Percentiles rank a stretch among this genome's conserved stretches.
These are phyloP conservation scores for Hypena proboscidalis DNA, from an alignment of 2,888 invertebrate species.

Conservation along the genomic window DNA sequence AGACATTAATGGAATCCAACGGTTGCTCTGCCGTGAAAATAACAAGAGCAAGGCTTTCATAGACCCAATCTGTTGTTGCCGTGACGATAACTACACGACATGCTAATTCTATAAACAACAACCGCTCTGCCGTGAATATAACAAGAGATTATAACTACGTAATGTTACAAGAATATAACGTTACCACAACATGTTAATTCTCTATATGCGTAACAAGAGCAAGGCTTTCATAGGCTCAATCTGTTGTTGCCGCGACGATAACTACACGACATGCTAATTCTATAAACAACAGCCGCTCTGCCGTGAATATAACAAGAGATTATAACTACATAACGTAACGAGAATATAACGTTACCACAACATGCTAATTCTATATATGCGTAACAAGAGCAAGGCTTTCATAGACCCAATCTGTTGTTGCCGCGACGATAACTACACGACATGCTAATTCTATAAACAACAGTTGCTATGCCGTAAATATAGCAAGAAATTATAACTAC, in stretches of 20 bases:
- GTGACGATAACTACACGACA: conserved; percentile 54
- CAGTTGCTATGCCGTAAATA: conserved; percentile 21
- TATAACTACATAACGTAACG: conserved; percentile 2
- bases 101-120: conserved; percentile 41
- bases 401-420: conserved; percentile 65
- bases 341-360: too few species aligned
- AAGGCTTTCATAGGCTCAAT: conserved; percentile 62
- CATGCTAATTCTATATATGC: too few species aligned
- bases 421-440: conserved; percentile 54
- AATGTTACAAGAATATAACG: too few species aligned
- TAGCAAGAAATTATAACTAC: conserved; percentile 8
- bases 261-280: conserved; percentile 48
- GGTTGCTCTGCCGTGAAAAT: conserved; percentile 79
- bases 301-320: conserved; percentile 16
- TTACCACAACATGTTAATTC: too few species aligned
- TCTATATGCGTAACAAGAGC: conserved; percentile 77
- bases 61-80: conserved; percentile 65
- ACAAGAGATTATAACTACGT: conserved; percentile 6
- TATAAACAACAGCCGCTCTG: conserved; percentile 23
- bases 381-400: conserved; percentile 71
- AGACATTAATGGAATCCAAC: conserved; percentile 83
- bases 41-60: conserved; percentile 68
- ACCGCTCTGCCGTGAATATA: conserved; percentile 21
- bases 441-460: conserved; percentile 42
- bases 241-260: conserved; percentile 63